A percentile compares a stretch with the other conserved stretches of the same genome.
These are phyloP conservation scores for Brenthis ino DNA, from an alignment of 2,888 invertebrate genomes.

Conservation along the genomic window DNA sequence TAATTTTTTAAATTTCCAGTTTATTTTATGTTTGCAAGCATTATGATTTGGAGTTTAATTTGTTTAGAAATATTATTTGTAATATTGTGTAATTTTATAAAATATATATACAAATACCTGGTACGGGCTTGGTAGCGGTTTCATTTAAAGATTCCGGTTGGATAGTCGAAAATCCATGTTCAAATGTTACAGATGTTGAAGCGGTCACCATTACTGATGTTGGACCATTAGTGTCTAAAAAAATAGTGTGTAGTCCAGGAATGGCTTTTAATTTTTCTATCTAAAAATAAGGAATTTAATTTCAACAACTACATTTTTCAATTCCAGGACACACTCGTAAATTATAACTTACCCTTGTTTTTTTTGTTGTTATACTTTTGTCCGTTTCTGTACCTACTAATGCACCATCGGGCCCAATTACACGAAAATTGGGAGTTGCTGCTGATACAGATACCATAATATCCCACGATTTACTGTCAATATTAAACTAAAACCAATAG, in stretches of 20 bases:
- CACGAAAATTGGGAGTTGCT: constrained; percentile 38
- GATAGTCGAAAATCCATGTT: constrained; percentile 54
- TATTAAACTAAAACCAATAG: constrained; percentile 49
- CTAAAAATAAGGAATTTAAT: constrained; percentile 40
- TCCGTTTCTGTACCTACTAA: constrained; percentile 35
- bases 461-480: constrained; percentile 49
- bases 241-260: constrained; percentile 48
- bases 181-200: constrained; percentile 50
- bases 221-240: constrained; percentile 46
- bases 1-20: no score
- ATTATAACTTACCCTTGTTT: constrained; percentile 47
- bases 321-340: constrained; percentile 7
- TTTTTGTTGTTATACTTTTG: constrained; percentile 39
- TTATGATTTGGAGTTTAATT: no score
- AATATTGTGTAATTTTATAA: no score
- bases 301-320: neutral
- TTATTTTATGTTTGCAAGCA: no score
- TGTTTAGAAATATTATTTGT: no score
- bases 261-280: constrained; percentile 46
- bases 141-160: constrained; percentile 48
- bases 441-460: constrained; percentile 52
- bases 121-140: constrained; percentile 51
- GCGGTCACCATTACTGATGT: constrained; percentile 48
- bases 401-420: constrained; percentile 49
- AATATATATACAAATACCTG: constrained; percentile 45